Evolutionary conservation across 2,113 vertebrate species (phyloP), one percentile per base, ranked within the genome.

Genomic region (Festucalex cinctus): DNA sequence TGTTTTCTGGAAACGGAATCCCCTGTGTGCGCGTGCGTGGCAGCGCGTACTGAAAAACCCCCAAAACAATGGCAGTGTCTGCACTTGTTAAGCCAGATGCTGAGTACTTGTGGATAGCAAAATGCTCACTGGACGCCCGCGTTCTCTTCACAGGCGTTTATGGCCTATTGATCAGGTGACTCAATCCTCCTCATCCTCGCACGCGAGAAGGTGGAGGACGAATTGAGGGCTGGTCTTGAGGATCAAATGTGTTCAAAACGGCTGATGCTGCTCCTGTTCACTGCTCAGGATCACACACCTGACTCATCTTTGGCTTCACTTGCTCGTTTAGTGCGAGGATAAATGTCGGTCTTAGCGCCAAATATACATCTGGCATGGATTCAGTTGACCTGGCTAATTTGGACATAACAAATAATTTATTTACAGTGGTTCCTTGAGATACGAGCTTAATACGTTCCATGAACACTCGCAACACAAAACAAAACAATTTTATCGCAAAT

Each of bases 61-160:
- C n/a, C 32, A 57, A 57, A 57, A 57, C 54, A 57, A 57, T 32
- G 54, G 54, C 26, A 32, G 54, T 26, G 14, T 57, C 26, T 57
- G 54, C 28, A 57, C 54, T 32, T 32, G 26, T 57, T 57, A 32
- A 57, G 26, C 13, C 54, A 19, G 26, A 32, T 17, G 26, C 26
- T 16, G 26, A 32, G 32, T 14, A 51, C 20, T 51, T 51, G 48
- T 51, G 48, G 48, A 51, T 9, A 20, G n/a, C 48, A 46, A 24
- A 54, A 26, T 26, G 22, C 51, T 54, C 22, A 32, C 17, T 9
- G 54, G 26, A 32, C 54, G 16, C 54, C 54, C 54, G 16, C 19
- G 54, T 32, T 32, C 3, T 32, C 14, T 32, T 57, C 54, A 57
- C 28, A 57, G 54, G 54, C 54, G 26, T 57, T 57, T 32, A 56